phyloP scores from a whole-genome alignment of 2,113 vertebrate genomes.

The Falcunculus frontatus region DNA sequence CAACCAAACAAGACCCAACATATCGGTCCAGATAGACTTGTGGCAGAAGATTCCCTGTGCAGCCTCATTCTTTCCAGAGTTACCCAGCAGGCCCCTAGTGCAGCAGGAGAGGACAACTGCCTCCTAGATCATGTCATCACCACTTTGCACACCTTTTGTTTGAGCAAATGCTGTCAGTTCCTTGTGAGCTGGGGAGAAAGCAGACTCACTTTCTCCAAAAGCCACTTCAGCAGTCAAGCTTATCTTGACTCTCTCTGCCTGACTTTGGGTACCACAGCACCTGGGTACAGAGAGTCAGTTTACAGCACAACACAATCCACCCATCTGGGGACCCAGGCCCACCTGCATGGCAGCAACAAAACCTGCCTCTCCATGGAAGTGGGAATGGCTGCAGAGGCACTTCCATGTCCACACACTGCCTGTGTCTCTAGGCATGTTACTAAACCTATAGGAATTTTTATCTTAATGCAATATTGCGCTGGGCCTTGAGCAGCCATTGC shows the following conservation, averaged over 20 bases:
- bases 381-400: neutral
- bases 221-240: neutral
- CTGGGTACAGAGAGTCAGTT: neutral
- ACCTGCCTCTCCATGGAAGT: neutral
- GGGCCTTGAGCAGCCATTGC: neutral
- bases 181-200: rapidly evolving
- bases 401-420: neutral
- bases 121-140: neutral
- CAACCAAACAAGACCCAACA: neutral
- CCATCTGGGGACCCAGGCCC: neutral
- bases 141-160: neutral
- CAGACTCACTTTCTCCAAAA: neutral
- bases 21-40: neutral
- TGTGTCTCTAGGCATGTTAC: rapidly evolving
- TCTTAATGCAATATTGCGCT: neutral
- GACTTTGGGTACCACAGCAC: neutral
- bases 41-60: neutral
- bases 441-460: neutral
- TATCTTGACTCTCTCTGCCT: neutral
- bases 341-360: neutral
- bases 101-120: neutral
- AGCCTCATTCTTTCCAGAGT: neutral
- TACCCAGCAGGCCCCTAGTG: neutral
- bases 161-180: neutral
- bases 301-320: neutral